Percentiles rank a stretch among this genome's conserved stretches.
Evolutionary conservation across 2,113 vertebrate genomes (phyloP).

Genomic region (Tragelaphus strepsiceros): DNA sequence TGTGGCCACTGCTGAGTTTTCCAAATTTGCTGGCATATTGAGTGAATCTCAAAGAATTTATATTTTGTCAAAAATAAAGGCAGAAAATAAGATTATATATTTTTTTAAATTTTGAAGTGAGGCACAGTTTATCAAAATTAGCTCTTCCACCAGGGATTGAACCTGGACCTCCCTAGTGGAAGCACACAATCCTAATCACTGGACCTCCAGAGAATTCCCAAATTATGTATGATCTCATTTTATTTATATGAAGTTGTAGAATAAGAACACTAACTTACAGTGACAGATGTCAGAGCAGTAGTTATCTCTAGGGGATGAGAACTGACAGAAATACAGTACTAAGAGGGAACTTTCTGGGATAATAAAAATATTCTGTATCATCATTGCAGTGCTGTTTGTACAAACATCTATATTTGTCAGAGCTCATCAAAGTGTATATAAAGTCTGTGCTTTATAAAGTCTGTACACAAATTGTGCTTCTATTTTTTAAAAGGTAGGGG

Average conservation of each 20-base stretch:
- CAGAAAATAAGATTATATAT: too few species aligned
- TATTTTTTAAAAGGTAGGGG: not conserved
- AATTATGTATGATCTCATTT: not conserved
- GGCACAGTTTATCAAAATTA: not conserved
- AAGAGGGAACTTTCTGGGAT: not conserved
- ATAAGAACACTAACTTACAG: not conserved
- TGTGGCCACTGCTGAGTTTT: too few species aligned
- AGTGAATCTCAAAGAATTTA: too few species aligned
- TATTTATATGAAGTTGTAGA: not conserved
- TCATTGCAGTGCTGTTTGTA: not conserved
- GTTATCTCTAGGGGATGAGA: not conserved
- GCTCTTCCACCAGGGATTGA: not conserved
- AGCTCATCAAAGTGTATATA: not conserved
- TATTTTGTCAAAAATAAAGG: too few species aligned
- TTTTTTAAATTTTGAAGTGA: not conserved
- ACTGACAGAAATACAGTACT: not conserved
- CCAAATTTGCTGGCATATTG: too few species aligned
- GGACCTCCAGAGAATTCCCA: not conserved
- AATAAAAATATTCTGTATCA: not conserved
- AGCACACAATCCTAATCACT: not conserved
- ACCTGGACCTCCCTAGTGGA: not conserved
- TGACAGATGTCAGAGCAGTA: not conserved
- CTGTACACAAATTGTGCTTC: not conserved
- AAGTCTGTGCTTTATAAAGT: not conserved
- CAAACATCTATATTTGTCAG: not conserved